Base-by-base conservation (phyloP, 2,797 vertebrate species). In the Sebastes oblongus region DNA sequence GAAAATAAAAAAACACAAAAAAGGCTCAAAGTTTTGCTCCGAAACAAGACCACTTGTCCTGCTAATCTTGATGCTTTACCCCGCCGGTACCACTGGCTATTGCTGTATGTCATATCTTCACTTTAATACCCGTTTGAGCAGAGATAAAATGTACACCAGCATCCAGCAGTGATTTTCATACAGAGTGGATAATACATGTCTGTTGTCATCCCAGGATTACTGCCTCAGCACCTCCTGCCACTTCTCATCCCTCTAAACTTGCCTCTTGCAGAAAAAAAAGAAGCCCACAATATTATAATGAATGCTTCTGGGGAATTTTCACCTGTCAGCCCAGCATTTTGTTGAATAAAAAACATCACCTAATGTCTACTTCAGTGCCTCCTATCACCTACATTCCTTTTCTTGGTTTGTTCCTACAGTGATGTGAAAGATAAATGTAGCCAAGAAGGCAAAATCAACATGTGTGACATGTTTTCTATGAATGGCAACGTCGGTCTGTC, bases 91-190 rank as follows among this genome's bases (percentile, higher is more conserved):
- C 14, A 25, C 18, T 30, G 16, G 3, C 9, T 1, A 56, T 24
- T 66, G 27, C 66, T 36, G 6, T 14, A 29, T 16, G 30, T 56
- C 7, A 52, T 3, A 34, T 12, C 18, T 62, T 46, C 11, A 42
- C 62, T 54, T 60, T 58, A 20, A n/a, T 67, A 50, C 29, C 8
- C 2, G 27, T 54, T 29, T 29, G 13, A 52, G 58, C 39, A 0
- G 25, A 62, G 8, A 58, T 62, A 14, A 46, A 46, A 66, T 62
- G 24, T 25, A 70, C 42, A 66, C 54, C 60, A 61, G 39, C 66
- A 77, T 36, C 27, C 59, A 55, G 74, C 30, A 34, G 36, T 12
- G 46, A 71, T 66, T 71, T 78, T 13, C 54, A 61, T 13, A 66
- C 58, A 66, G 22, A 46, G 46, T 8, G 67, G 50, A 54, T 54